These are phyloP conservation scores for Drosophila micromelanica DNA, from an alignment of 1,140 invertebrate species.

Conservation along the genomic window DNA sequence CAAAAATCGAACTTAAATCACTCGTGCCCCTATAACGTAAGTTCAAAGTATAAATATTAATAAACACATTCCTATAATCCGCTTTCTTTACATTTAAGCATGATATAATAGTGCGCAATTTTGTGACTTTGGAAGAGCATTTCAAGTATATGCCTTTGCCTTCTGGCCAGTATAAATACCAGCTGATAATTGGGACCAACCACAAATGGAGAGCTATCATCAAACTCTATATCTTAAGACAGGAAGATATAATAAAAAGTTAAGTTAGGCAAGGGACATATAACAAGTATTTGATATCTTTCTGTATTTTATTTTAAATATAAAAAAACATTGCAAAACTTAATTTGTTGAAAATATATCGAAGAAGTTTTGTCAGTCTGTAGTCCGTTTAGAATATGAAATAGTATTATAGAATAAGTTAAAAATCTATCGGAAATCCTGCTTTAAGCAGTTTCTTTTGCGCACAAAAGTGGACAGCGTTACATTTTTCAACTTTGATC, in stretches of 20 bases:
- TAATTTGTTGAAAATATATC: too few relatives aligned
- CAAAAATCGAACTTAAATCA: background rate
- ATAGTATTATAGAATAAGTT: too few relatives aligned
- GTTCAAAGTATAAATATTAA: background rate
- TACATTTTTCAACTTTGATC: background rate
- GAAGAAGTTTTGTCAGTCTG: too few relatives aligned
- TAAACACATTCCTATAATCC: too few relatives aligned
- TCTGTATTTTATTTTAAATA: too few relatives aligned
- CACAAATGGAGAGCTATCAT: conserved; percentile 38
- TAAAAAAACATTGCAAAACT: too few relatives aligned
- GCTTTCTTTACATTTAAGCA: conserved; percentile 12
- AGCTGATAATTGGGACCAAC: conserved; percentile 19
- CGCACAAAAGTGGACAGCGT: too few relatives aligned
- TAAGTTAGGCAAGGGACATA: background rate
- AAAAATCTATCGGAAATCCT: too few relatives aligned
- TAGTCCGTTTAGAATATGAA: too few relatives aligned
- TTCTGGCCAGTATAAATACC: conserved; percentile 32
- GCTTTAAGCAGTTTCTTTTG: too few relatives aligned
- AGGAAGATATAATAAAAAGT: conserved; percentile 9
- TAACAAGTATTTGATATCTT: too few relatives aligned
- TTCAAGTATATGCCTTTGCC: conserved; percentile 15
- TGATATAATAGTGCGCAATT: conserved; percentile 24
- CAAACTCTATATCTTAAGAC: background rate
- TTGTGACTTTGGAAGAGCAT: conserved; percentile 15
- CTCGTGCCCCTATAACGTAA: conserved; percentile 30